Base-by-base conservation (phyloP, 2,888 invertebrate genomes). In the Prosopocoilus inquinatus region DNA sequence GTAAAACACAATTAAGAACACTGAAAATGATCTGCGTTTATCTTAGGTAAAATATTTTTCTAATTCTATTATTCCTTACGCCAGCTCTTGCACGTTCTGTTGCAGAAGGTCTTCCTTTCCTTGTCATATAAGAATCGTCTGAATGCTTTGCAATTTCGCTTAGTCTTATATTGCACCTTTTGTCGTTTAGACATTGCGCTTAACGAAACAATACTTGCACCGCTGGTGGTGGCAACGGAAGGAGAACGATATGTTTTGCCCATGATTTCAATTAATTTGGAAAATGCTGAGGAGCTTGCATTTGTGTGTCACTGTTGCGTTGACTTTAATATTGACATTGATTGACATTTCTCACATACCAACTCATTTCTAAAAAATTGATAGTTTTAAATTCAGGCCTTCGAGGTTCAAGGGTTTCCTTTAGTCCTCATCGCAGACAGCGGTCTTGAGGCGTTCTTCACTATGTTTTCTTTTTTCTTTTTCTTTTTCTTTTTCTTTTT, bases 61-160 rank as follows among this genome's bases (percentile, higher is more conserved):
- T 13, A 28, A 12, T 11, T 28, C 7, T 11, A 9, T 38, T 35
- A 45, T 15, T n/a, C 38, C 52, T 78, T 64, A 83, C 83, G 80
- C 83, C 83, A 83, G 70, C 80, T 78, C 70, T 75, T 71, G 55
- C 76, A 74, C 36, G 81, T 80, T 64, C 82, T 75, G 59, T 82
- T 81, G 55, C 82, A 70, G 61, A 81, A 65, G 50, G 72, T 72
- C 53, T 80, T 78, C 1, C 77, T 76, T 20, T 80, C 76, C 49
- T 77, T 76, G 67, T 82, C 75, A 67, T 79, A 81, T 34, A 81
- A 60, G 63, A 73, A 75, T 51, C 67, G 67, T 16, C 62, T 62
- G 57, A 73, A 69, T 56, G 68, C 71, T 51, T 71, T 69, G 50
- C 53, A 62, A 55, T 47, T 57, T 9, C 12, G 48, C 20, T 20